phyloP scores from a whole-genome alignment of 1,140 invertebrate species.

The Ostrea denselamellosa region DNA sequence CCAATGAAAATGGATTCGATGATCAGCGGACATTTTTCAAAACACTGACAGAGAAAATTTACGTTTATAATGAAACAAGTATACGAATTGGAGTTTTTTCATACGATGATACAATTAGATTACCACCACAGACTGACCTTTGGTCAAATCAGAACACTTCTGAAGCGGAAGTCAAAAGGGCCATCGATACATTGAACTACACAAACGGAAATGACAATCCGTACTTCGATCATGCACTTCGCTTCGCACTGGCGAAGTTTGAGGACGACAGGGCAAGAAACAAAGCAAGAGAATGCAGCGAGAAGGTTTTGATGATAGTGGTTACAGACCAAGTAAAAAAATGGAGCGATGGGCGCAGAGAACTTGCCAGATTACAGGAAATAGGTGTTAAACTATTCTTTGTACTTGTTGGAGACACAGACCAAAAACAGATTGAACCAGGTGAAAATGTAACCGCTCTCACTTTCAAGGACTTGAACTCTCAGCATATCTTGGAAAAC shows the following conservation, averaged over 20 bases:
- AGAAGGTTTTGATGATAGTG: background rate
- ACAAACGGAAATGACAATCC: background rate
- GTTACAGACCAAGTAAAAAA: background rate
- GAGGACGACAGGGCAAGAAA: background rate
- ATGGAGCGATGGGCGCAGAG: background rate
- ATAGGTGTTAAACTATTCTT: background rate
- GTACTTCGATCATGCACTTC: background rate
- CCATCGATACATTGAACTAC: background rate
- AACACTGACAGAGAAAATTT: background rate
- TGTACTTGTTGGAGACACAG: background rate
- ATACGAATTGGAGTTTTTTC: background rate
- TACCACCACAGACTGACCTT: background rate
- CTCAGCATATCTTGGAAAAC: background rate
- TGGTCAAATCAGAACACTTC: background rate
- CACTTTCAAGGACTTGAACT: background rate
- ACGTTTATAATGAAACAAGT: background rate
- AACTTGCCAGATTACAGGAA: background rate
- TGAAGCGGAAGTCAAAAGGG: background rate
- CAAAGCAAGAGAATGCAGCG: background rate
- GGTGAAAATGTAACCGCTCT: background rate
- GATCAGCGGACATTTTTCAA: background rate
- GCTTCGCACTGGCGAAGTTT: background rate
- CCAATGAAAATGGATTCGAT: background rate
- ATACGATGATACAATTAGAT: background rate
- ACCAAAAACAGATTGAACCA: background rate